Evolutionary conservation across 2,797 vertebrate species (phyloP).

Genomic region (Lepus townsendii): DNA sequence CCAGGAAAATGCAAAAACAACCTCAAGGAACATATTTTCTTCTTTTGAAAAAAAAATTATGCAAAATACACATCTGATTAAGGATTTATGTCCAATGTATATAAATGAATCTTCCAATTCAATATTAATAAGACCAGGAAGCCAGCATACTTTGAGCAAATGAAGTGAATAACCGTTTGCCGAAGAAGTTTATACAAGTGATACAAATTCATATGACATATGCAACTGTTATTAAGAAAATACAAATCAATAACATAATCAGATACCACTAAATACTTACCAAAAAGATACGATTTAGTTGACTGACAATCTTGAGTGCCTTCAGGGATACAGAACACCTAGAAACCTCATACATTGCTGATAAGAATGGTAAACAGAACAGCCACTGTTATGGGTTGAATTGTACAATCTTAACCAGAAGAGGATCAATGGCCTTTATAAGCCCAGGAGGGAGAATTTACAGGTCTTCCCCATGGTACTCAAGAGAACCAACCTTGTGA

Average conservation of each 20-base stretch:
- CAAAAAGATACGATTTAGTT: neutral
- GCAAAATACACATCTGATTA: neutral
- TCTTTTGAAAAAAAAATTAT: neutral
- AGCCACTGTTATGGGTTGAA: neutral
- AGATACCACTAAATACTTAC: neutral
- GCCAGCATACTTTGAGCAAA: neutral
- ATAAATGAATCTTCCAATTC: neutral
- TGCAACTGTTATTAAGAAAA: neutral
- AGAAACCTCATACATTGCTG: neutral
- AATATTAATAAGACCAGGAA: neutral
- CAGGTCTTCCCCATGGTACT: neutral
- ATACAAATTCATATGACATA: neutral
- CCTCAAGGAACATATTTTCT: neutral
- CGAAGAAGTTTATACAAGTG: neutral
- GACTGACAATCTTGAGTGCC: neutral
- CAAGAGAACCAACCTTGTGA: neutral
- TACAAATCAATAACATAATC: neutral
- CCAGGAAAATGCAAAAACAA: neutral
- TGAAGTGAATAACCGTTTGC: neutral
- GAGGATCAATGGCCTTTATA: neutral
- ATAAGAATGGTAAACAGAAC: neutral
- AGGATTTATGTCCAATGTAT: neutral
- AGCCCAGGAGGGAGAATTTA: neutral
- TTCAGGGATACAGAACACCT: neutral
- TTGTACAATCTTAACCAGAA: neutral